phyloP scores from a whole-genome alignment of 2,113 vertebrate genomes.

The Astur gentilis region DNA sequence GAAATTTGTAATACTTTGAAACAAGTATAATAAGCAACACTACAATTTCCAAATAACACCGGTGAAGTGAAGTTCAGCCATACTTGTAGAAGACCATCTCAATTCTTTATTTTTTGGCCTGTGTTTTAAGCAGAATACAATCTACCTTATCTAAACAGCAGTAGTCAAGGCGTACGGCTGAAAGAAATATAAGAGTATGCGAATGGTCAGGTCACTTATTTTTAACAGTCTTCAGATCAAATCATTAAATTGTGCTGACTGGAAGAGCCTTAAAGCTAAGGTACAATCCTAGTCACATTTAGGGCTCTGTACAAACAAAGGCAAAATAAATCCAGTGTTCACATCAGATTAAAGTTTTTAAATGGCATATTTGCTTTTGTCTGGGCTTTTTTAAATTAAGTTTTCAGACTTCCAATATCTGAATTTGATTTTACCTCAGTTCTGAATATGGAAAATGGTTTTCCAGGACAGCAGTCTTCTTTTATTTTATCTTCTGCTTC shows the following conservation, averaged over 20 bases:
- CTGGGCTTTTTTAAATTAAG: background rate
- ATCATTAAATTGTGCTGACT: background rate
- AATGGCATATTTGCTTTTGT: background rate
- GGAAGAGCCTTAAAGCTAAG: background rate
- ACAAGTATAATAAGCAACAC: too few relatives aligned
- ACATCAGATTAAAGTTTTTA: background rate
- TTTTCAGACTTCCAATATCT: background rate
- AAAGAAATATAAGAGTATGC: background rate
- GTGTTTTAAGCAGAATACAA: background rate
- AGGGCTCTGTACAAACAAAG: background rate
- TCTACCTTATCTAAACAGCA: background rate
- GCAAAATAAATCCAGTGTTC: background rate
- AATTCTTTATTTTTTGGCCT: too few relatives aligned
- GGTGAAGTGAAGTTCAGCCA: background rate
- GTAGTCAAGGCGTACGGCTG: background rate
- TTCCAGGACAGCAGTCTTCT: constrained; percentile 96
- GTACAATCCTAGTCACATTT: background rate
- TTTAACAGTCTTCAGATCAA: background rate
- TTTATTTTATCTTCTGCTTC: constrained; percentile 95
- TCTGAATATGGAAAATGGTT: constrained; percentile 89
- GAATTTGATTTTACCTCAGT: constrained; percentile 82
- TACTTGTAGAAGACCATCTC: too few relatives aligned
- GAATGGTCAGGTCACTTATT: background rate
- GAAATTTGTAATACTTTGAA: background rate
- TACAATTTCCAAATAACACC: background rate